Evolutionary conservation across 1,140 invertebrate genomes (phyloP).

Genomic region (Pemphigus obesinymphae): DNA sequence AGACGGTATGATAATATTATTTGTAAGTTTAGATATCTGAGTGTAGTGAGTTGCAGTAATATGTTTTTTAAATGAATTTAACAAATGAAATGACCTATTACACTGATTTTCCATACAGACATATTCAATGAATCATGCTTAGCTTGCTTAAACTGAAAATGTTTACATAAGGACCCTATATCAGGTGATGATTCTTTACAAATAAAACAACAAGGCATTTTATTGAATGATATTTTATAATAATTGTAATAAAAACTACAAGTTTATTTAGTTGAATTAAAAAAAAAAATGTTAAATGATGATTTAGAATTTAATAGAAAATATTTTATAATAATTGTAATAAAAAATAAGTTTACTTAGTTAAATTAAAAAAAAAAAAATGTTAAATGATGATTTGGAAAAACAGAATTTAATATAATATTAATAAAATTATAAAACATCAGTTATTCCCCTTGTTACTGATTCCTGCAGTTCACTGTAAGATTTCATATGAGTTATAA

Average conservation of each 20-base stretch:
- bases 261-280: too few species aligned
- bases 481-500: neutral
- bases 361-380: too few species aligned
- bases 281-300: too few species aligned
- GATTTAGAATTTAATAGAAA: too few species aligned
- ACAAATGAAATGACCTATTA: neutral
- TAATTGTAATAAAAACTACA: too few species aligned
- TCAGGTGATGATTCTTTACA: neutral
- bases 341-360: too few species aligned
- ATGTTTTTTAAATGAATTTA: neutral
- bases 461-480: neutral
- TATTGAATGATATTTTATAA: too few species aligned
- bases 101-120: neutral
- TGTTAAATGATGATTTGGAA: too few species aligned
- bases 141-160: neutral
- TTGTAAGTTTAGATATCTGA: neutral
- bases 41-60: neutral
- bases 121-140: neutral
- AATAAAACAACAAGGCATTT: neutral
- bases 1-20: neutral
- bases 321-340: too few species aligned
- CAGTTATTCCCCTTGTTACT: neutral
- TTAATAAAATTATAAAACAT: neutral
- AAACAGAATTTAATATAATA: too few species aligned
- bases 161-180: neutral